Evolutionary conservation across 2,888 invertebrate species (phyloP).

Genomic region (Cryptocephalus moraei): DNA sequence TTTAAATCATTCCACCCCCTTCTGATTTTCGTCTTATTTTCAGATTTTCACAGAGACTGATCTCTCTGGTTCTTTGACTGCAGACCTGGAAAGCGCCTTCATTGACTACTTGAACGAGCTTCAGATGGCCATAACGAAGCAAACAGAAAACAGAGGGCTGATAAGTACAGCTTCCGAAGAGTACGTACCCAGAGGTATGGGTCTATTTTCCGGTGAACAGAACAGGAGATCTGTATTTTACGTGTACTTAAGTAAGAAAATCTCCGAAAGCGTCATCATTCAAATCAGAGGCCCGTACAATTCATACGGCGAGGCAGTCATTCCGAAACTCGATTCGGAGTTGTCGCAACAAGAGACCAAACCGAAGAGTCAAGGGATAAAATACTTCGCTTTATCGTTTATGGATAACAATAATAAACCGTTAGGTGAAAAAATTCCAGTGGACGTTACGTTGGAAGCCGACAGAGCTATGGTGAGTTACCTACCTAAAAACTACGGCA

Average conservation of each 20-base stretch:
- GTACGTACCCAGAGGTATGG: conserved; percentile 52
- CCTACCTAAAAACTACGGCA: conserved; percentile 42
- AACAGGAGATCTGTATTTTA: conserved; percentile 47
- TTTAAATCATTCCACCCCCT: background rate
- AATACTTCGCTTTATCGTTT: conserved; percentile 8
- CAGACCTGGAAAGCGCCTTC: conserved; percentile 47
- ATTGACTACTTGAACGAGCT: conserved; percentile 44
- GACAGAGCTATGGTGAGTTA: conserved; percentile 46
- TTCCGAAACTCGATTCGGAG: conserved; percentile 12
- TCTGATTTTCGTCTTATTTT: conserved; percentile 20
- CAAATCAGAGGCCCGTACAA: conserved; percentile 32
- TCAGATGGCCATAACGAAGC: conserved; percentile 31
- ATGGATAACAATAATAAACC: conserved; percentile 6
- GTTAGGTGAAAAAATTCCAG: conserved; percentile 38
- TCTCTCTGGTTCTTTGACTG: conserved; percentile 41
- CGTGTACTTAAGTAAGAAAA: conserved; percentile 37
- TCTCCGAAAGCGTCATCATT: conserved; percentile 20
- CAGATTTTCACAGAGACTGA: conserved; percentile 50
- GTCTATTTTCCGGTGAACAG: conserved; percentile 47
- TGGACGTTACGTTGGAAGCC: conserved; percentile 39
- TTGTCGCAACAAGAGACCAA: too few species aligned
- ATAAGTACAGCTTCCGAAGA: conserved; percentile 31
- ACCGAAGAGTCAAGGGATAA: conserved; percentile 3
- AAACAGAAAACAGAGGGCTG: conserved; percentile 15
- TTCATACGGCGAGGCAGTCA: conserved; percentile 23